phyloP scores from a whole-genome alignment of 2,797 vertebrate species.

The Siniperca undulata region DNA sequence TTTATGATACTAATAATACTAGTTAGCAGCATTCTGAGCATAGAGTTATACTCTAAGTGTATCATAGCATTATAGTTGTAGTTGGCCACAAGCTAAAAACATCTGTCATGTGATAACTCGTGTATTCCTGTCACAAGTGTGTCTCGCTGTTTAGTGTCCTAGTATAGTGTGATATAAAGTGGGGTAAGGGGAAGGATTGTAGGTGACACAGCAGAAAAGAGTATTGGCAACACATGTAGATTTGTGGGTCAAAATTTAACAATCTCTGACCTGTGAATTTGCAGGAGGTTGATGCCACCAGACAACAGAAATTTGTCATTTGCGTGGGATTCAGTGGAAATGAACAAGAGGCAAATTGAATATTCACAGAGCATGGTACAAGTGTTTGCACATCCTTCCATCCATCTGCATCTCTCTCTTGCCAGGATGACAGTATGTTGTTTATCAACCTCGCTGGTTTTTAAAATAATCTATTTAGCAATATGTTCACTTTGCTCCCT shows the following conservation, averaged over 20 bases:
- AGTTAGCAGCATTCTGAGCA: background rate
- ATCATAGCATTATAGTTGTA: background rate
- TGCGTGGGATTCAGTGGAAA: background rate
- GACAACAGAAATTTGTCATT: slow-evolving; percentile 10
- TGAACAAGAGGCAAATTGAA: slow-evolving; percentile 28
- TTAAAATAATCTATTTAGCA: slow-evolving; percentile 75
- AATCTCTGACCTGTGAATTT: slow-evolving; percentile 3
- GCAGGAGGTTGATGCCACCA: background rate
- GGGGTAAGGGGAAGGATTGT: background rate
- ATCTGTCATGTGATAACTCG: background rate
- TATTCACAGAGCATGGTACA: slow-evolving; percentile 17
- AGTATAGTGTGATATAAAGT: background rate
- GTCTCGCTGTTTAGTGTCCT: background rate
- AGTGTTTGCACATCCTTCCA: slow-evolving; percentile 36
- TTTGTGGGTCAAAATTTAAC: background rate
- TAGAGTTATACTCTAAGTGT: background rate
- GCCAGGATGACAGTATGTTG: slow-evolving; percentile 70
- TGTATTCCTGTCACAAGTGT: background rate
- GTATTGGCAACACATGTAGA: background rate
- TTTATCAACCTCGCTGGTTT: slow-evolving; percentile 70
- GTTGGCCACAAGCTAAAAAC: background rate
- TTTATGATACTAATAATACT: background rate
- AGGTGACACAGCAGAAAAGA: background rate
- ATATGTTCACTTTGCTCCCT: slow-evolving; percentile 65
- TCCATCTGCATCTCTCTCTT: slow-evolving; percentile 57